These are phyloP conservation scores for Luperina nickerlii DNA, from an alignment of 2,888 invertebrate species.

Conservation along the genomic window DNA sequence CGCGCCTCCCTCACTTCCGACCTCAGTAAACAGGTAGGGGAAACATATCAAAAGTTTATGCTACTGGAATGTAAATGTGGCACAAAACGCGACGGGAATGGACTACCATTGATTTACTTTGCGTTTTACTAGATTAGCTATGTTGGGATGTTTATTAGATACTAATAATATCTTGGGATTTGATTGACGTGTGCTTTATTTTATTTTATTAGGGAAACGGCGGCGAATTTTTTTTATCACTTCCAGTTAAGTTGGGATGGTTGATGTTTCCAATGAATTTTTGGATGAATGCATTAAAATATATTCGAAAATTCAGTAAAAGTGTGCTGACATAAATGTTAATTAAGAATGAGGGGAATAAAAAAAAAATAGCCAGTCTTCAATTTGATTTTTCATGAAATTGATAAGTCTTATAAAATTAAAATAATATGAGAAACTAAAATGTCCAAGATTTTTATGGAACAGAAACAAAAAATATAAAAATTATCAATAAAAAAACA, in stretches of 20 bases:
- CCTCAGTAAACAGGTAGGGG: constrained; percentile 85
- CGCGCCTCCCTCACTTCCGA: constrained; percentile 80
- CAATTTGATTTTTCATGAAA: too few species aligned
- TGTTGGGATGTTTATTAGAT: constrained; percentile 21
- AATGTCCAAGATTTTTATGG: too few species aligned
- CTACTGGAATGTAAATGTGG: constrained; percentile 82
- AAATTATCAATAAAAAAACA: too few species aligned
- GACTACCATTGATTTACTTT: constrained; percentile 42
- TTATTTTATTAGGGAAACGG: constrained; percentile 13
- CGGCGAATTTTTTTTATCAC: constrained; percentile 31
- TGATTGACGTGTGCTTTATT: constrained; percentile 42
- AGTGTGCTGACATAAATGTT: too few species aligned
- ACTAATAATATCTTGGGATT: constrained; percentile 20
- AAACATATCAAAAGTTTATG: constrained; percentile 84
- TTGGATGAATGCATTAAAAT: too few species aligned
- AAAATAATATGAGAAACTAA: too few species aligned
- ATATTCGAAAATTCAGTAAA: too few species aligned
- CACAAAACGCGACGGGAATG: constrained; percentile 69
- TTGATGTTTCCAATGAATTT: too few species aligned
- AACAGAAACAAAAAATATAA: too few species aligned
- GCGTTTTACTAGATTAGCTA: constrained; percentile 23
- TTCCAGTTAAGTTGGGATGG: constrained; percentile 9
- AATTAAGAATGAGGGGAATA: too few species aligned
- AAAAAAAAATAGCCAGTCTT: too few species aligned
- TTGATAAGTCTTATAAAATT: too few species aligned